A percentile compares a stretch with the other conserved stretches of the same genome.
Evolutionary conservation across 2,888 invertebrate genomes (phyloP).

Genomic region (Lapara coniferarum): DNA sequence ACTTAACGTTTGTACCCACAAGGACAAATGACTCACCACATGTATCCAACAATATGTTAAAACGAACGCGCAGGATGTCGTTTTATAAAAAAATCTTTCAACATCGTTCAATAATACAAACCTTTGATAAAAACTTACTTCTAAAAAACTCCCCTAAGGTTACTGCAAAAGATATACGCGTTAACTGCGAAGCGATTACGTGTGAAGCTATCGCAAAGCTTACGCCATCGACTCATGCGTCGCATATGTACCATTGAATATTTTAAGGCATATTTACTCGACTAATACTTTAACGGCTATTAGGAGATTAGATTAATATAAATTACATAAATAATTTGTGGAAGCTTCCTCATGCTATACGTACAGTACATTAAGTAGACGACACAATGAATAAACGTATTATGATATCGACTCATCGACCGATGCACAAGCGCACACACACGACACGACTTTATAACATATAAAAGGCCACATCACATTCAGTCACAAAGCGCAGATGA

Average conservation of each 20-base stretch:
- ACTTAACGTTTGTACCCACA: conserved; percentile 79
- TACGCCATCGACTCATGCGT: conserved; percentile 34
- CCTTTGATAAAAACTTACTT: conserved; percentile 79
- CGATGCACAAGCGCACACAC: conserved; percentile 79
- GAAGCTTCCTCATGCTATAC: conserved; percentile 69
- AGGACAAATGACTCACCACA: conserved; percentile 76
- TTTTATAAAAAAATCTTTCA: conserved; percentile 74
- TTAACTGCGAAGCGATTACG: conserved; percentile 63
- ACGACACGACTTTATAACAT: conserved; percentile 72
- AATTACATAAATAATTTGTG: conserved; percentile 65
- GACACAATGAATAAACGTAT: conserved; percentile 54
- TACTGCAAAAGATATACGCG: conserved; percentile 57
- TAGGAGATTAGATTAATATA: conserved; percentile 53
- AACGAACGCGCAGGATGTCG: conserved; percentile 80
- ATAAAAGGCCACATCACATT: conserved; percentile 83
- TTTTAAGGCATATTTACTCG: conserved; percentile 68
- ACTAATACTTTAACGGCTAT: conserved; percentile 72
- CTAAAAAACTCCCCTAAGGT: conserved; percentile 70
- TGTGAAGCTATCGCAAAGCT: conserved; percentile 62
- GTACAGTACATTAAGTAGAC: conserved; percentile 55
- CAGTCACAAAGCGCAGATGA: conserved; percentile 79
- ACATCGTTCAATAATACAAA: conserved; percentile 75
- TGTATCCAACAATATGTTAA: conserved; percentile 57
- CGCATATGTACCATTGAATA: conserved; percentile 44
- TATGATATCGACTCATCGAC: conserved; percentile 44